Evolutionary conservation across 2,888 invertebrate species (phyloP).

Genomic region (Drosophila peninsularis): DNA sequence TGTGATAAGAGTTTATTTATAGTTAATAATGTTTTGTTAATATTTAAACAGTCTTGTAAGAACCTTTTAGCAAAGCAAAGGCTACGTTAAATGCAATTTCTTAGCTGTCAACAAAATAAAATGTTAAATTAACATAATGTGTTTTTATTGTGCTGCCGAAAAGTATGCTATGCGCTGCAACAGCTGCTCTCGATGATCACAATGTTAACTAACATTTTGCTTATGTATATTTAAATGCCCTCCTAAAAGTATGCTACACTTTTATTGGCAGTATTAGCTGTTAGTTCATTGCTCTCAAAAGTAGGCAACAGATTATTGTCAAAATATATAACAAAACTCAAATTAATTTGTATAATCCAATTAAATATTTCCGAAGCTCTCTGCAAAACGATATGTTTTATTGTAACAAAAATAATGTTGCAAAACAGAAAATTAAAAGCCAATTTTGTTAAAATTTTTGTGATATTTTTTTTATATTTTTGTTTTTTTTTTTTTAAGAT

Average conservation of each 20-base stretch:
- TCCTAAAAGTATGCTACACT: constrained; percentile 6
- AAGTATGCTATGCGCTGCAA: background rate
- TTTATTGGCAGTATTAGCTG: background rate
- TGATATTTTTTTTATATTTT: constrained; percentile 4
- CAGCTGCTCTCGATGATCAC: too few relatives aligned
- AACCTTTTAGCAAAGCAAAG: constrained; percentile 59
- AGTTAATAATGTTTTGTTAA: constrained; percentile 1
- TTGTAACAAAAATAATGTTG: background rate
- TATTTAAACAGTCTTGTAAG: constrained; percentile 77
- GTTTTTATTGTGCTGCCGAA: background rate
- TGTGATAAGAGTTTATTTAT: constrained; percentile 13
- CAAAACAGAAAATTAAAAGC: constrained; percentile 27
- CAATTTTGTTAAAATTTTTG: constrained; percentile 29
- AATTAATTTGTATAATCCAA: background rate
- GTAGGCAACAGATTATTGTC: constrained; percentile 28
- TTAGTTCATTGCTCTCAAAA: constrained; percentile 1
- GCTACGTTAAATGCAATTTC: constrained; percentile 60
- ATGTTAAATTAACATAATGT: background rate
- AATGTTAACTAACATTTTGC: background rate
- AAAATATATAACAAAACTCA: background rate
- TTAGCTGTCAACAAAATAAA: background rate
- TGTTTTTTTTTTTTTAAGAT: background rate
- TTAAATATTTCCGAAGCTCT: background rate
- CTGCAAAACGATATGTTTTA: background rate
- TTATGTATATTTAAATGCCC: background rate